Percentiles rank a stretch among this genome's conserved stretches.
Evolutionary conservation across 1,140 invertebrate species (phyloP).

Genomic region (Eriocheir sinensis): DNA sequence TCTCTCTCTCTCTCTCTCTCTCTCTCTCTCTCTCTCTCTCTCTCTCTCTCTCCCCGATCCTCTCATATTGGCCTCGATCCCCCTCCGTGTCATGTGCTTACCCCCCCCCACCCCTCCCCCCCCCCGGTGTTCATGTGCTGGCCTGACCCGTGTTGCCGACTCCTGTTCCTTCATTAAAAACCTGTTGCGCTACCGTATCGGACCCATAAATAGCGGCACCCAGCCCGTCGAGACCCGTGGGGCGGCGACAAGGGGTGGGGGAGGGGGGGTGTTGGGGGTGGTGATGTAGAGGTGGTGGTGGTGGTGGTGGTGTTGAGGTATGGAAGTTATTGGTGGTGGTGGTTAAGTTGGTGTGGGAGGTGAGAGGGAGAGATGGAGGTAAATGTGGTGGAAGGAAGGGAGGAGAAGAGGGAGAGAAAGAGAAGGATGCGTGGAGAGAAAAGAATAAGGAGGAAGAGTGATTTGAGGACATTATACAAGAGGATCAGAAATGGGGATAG

Average conservation of each 20-base stretch:
- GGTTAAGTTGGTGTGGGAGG: too few relatives aligned
- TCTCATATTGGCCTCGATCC: too few relatives aligned
- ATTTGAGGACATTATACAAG: background rate
- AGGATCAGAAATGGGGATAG: background rate
- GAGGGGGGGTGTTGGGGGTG: too few relatives aligned
- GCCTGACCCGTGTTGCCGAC: constrained; percentile 49
- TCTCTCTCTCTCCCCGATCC: too few relatives aligned
- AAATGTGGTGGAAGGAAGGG: background rate
- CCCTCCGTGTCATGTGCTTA: too few relatives aligned
- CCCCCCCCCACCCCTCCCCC: too few relatives aligned
- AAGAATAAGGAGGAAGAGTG: background rate
- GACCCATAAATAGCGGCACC: constrained; percentile 54
- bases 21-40: background rate
- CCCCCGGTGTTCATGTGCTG: constrained; percentile 54
- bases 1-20: background rate
- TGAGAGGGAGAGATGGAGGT: background rate
- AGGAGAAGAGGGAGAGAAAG: background rate
- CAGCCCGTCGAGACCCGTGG: background rate
- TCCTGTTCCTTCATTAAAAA: constrained; percentile 55
- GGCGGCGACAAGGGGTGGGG: background rate
- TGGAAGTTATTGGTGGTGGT: too few relatives aligned
- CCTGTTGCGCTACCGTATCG: constrained; percentile 65
- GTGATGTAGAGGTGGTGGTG: too few relatives aligned
- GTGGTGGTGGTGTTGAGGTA: too few relatives aligned
- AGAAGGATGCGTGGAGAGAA: background rate